Evolutionary conservation across 2,888 invertebrate genomes (phyloP), one percentile per base, ranked within the genome.

Genomic region (Magallana nippona): DNA sequence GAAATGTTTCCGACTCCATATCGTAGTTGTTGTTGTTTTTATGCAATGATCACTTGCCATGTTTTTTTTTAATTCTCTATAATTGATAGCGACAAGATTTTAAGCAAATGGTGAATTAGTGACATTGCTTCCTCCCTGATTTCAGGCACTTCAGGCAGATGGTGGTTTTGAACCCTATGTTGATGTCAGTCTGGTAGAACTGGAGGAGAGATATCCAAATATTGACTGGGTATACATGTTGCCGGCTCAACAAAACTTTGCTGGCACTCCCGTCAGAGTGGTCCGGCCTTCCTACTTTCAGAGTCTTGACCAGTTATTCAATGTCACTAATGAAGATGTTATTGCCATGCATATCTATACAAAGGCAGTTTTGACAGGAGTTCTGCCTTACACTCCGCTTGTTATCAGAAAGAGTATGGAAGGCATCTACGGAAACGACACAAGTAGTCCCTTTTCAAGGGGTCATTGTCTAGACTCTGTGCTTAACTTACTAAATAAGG

Each of bases 341-440:
- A 71, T 82, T 19, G n/a, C 44, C 19, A 71, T 71, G 71, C 71
- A 60, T 55, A 82, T 82, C 17, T 82, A 82, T 15, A 27, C 56
- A 10, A 63, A 56, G 22, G 79, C 79, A 0, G n/a, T 63, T 10
- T 22, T 82, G 22, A 55, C 71, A 1, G 60, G 44, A n/a, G 19
- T 82, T n/a, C 27, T 62, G 19, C 63, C 58, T 11, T 77, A 71
- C 56, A n/a, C 63, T 13, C 82, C 82, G 10, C 55, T 82, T 1
- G 55, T 55, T 44, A 82, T 71, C 19, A 71, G 82, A 19, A 63
- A 44, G 17, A 55, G 63, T 1, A 82, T 82, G 55, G 82, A 82
- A 19, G 71, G 71, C 22, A 63, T 82, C 15, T 62, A 63, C 22
- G 56, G 71, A 10, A 55, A 71, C n/a, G 63, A 82, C 22, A 22